Base-by-base conservation (phyloP, 2,888 invertebrate species). In the Ophion ventricosus region DNA sequence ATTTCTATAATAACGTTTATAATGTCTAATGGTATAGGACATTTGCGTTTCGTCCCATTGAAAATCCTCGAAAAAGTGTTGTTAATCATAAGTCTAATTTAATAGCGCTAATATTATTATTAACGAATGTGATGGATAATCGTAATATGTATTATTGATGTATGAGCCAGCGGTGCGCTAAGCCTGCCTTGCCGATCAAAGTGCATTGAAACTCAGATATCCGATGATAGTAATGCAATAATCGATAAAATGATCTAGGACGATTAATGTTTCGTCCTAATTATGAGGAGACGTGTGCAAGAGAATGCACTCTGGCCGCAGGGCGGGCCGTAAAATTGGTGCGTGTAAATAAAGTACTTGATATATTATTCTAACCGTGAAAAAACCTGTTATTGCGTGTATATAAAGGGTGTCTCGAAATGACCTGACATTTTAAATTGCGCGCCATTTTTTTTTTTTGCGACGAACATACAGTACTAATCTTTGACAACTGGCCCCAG, bases 221-320 rank as follows among this genome's bases (percentile, higher is more conserved):
- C 29, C 59, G 35, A 67, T 17, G 70, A 82, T 73, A 63, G 69
- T 40, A 17, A 56, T 76, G 25, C 43, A 43, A 40, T 49, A 49
- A 11, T 43, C 7, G 43, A 61, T 73, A 23, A 11, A 7, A 72
- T 63, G 20, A 63, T 54, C 49, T n/a, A 73, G 11, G 35, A 29
- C 14, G 29, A 59, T 7, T 23, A 35, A 76, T 35, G 17, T 63
- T 40, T 61, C 70, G 4, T 56, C 43, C 17, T 57, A 14, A 67
- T 20, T 11, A 63, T 14, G 70, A 73, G 56, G 54, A 5, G 17
- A 61, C 56, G 43, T 49, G 23, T 63, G n/a, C 43, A 59, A 70
- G 57, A 17, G n/a, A 43, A 85, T 85, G 84, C 84, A 82, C 84
- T 85, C 84, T 85, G 84, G 84, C 82, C 82, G 82, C 84, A 79